These are phyloP conservation scores for Drosophila acutilabella DNA, from an alignment of 2,888 invertebrate species.

Conservation along the genomic window DNA sequence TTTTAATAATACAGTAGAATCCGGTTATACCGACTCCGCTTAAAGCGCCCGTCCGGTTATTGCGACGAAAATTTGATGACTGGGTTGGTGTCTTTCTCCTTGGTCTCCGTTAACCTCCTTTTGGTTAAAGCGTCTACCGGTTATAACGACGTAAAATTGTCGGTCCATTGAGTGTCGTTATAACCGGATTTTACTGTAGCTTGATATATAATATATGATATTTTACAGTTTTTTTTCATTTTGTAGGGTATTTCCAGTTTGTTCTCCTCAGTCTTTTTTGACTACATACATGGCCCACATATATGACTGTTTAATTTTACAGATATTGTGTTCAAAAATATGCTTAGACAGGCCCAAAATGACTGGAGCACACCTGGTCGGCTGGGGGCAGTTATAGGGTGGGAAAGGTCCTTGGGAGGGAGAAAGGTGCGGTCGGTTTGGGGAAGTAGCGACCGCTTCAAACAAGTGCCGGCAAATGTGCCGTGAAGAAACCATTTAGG, in stretches of 20 bases:
- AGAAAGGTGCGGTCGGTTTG: background rate
- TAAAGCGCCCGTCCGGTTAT: too few species aligned
- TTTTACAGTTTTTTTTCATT: background rate
- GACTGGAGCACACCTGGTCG: slow-evolving; percentile 17
- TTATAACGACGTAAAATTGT: too few species aligned
- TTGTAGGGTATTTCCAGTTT: slow-evolving; percentile 6
- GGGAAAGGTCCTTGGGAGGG: slow-evolving; percentile 11
- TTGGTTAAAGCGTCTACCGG: too few species aligned
- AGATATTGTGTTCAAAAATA: slow-evolving; percentile 27
- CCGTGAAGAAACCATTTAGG: slow-evolving; percentile 84
- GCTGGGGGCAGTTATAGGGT: background rate
- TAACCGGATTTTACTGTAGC: too few species aligned
- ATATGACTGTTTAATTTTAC: slow-evolving; percentile 45
- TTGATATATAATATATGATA: too few species aligned
- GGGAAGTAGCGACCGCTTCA: slow-evolving; percentile 21
- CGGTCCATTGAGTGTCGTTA: too few species aligned
- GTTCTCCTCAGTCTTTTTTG: too few species aligned
- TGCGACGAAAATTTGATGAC: too few species aligned
- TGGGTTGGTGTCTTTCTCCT: too few species aligned
- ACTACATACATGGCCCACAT: background rate
- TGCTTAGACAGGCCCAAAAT: slow-evolving; percentile 37
- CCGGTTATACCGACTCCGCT: too few species aligned
- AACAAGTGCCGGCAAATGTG: slow-evolving; percentile 78
- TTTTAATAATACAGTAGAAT: too few species aligned
- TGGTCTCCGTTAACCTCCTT: too few species aligned